These are phyloP conservation scores for Periophthalmus modestus DNA, from an alignment of 2,113 vertebrate genomes.

Conservation along the genomic window DNA sequence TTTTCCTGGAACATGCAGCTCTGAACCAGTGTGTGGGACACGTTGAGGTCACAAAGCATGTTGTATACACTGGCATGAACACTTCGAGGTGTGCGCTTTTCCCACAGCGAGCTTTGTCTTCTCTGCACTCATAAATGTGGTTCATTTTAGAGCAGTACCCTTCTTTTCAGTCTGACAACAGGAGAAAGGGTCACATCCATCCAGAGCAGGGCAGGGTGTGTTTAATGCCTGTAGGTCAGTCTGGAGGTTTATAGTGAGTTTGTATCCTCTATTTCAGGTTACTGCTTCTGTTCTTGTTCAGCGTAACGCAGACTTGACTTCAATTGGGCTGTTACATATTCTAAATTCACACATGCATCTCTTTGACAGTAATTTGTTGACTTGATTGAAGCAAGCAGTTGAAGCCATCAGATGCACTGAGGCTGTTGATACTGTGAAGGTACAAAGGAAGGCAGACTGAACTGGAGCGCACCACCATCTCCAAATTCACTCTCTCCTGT, in stretches of 20 bases:
- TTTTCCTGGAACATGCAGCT: constrained; percentile 53
- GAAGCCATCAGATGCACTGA: neutral
- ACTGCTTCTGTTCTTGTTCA: neutral
- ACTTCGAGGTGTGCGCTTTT: neutral
- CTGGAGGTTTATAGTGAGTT: neutral
- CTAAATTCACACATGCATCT: neutral
- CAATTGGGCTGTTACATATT: neutral
- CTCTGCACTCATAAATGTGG: neutral
- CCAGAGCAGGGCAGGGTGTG: neutral
- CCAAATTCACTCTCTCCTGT: constrained; percentile 2
- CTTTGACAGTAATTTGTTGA: neutral
- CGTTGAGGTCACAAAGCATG: constrained; percentile 52
- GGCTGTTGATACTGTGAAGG: constrained; percentile 9
- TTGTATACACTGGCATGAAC: constrained; percentile 21
- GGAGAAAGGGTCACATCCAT: neutral
- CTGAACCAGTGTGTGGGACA: constrained; percentile 57
- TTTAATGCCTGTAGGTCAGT: neutral
- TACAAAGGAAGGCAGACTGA: neutral
- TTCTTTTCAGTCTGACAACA: constrained; percentile 1
- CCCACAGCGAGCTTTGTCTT: constrained; percentile 1
- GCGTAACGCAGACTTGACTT: neutral
- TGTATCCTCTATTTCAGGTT: neutral
- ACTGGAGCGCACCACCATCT: neutral
- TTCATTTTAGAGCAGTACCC: neutral
- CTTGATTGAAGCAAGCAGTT: neutral